These are phyloP conservation scores for Chascanopsetta lugubris DNA, from an alignment of 2,113 vertebrate species.

Conservation along the genomic window DNA sequence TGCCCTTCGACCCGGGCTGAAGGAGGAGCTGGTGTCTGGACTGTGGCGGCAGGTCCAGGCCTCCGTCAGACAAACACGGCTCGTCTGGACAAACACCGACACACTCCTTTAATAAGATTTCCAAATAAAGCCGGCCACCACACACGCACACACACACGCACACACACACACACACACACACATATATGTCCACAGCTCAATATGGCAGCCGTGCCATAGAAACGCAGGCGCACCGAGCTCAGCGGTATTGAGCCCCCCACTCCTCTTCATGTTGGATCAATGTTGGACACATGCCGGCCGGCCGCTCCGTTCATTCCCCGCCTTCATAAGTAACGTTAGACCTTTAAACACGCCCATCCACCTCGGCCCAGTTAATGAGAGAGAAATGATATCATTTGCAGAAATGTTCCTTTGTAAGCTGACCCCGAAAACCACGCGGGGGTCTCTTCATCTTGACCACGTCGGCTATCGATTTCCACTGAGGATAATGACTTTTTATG, in stretches of 20 bases:
- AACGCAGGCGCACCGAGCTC: conserved; percentile 50
- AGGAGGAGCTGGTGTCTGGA: conserved; percentile 26
- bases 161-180: conserved; percentile 9
- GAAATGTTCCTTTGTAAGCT: conserved; percentile 69
- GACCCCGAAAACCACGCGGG: conserved; percentile 73
- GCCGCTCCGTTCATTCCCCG: conserved; percentile 69
- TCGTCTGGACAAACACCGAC: conserved; percentile 64
- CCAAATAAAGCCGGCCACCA: conserved; percentile 52
- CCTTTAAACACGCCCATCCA: conserved; percentile 72
- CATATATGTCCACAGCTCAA: conserved; percentile 28
- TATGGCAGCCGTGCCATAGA: conserved; percentile 53
- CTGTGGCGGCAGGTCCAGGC: conserved; percentile 8
- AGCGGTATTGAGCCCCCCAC: conserved; percentile 19
- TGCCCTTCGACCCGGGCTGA: too few species aligned
- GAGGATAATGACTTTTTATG: conserved; percentile 80
- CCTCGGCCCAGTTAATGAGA: conserved; percentile 67
- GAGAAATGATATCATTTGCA: conserved; percentile 77
- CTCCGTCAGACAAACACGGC: conserved; percentile 54
- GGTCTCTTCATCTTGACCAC: conserved; percentile 75
- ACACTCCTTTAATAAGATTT: conserved; percentile 60
- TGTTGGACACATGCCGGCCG: conserved; percentile 53
- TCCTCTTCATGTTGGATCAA: conserved; percentile 58
- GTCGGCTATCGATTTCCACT: conserved; percentile 76
- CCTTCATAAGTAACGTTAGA: conserved; percentile 67
- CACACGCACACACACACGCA: conserved; percentile 17